Evolutionary conservation across 2,797 vertebrate genomes (phyloP).

Genomic region (Sylvia borin): DNA sequence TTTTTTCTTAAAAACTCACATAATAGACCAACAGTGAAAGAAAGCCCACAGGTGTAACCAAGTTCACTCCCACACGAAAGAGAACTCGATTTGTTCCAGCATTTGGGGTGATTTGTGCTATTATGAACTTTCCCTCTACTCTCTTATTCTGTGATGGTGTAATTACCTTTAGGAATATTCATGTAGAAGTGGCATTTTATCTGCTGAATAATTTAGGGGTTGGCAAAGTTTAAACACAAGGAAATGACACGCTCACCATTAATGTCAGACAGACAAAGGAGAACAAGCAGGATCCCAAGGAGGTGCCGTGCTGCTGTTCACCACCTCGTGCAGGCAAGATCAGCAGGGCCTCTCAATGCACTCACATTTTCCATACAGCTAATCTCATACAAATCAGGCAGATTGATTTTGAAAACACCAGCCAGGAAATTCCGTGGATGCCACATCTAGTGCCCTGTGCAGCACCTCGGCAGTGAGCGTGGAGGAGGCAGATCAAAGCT

Average conservation of each 20-base stretch:
- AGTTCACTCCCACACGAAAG: background rate
- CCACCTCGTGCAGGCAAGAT: background rate
- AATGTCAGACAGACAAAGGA: background rate
- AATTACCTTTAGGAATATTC: background rate
- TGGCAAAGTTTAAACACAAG: background rate
- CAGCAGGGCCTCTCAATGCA: background rate
- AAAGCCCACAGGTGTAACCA: background rate
- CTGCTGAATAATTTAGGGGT: background rate
- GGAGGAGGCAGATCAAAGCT: background rate
- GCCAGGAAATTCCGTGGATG: background rate
- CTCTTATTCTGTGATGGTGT: background rate
- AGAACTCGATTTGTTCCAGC: background rate
- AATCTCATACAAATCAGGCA: background rate
- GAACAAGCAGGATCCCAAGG: background rate
- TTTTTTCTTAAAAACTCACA: background rate
- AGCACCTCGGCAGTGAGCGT: fast-evolving
- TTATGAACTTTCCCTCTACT: background rate
- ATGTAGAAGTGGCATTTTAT: background rate
- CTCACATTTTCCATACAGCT: background rate
- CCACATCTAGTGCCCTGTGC: background rate
- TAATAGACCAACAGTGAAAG: background rate
- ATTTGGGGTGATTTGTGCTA: background rate
- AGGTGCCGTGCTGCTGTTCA: background rate
- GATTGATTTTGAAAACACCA: background rate
- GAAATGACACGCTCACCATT: background rate